Evolutionary conservation across 2,888 invertebrate species (phyloP).

Genomic region (Aricia artaxerxes): DNA sequence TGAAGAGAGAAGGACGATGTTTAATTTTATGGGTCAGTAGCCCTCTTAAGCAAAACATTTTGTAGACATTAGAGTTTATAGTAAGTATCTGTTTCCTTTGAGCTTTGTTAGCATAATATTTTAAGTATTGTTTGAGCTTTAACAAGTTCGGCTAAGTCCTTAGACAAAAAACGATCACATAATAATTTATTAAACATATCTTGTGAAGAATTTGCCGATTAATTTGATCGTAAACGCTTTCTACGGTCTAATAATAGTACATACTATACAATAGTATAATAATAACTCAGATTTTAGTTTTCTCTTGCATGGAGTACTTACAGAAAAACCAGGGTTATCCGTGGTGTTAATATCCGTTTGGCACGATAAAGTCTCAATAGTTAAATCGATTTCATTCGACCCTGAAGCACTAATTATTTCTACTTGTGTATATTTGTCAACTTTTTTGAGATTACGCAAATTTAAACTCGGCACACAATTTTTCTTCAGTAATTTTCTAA

Average conservation of each 20-base stretch:
- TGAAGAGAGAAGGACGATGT: too few relatives aligned
- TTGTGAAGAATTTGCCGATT: slow-evolving; percentile 36
- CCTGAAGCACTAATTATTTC: slow-evolving; percentile 28
- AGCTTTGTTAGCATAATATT: slow-evolving; percentile 28
- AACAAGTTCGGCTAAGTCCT: slow-evolving; percentile 38
- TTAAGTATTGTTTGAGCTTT: slow-evolving; percentile 40
- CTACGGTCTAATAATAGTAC: slow-evolving; percentile 37
- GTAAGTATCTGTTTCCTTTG: slow-evolving; percentile 35
- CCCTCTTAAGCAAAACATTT: slow-evolving; percentile 32
- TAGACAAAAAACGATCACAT: slow-evolving; percentile 40
- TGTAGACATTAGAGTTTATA: slow-evolving; percentile 32
- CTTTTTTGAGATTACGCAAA: slow-evolving; percentile 39
- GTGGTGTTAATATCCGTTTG: slow-evolving; percentile 37
- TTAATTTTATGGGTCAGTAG: too few relatives aligned
- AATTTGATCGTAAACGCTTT: slow-evolving; percentile 30
- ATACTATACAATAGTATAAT: too few relatives aligned
- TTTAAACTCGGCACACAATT: slow-evolving; percentile 41
- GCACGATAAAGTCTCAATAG: not conserved
- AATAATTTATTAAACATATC: slow-evolving; percentile 40
- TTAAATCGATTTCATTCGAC: not conserved
- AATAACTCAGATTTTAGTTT: slow-evolving; percentile 35
- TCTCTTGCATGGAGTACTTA: slow-evolving; percentile 40
- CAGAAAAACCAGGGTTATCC: slow-evolving; percentile 36
- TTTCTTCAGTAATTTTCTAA: slow-evolving; percentile 38
- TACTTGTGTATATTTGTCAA: slow-evolving; percentile 37